Evolutionary conservation across 2,797 vertebrate genomes (phyloP), one percentile per base, ranked within the genome.

Genomic region (Chelon auratus): DNA sequence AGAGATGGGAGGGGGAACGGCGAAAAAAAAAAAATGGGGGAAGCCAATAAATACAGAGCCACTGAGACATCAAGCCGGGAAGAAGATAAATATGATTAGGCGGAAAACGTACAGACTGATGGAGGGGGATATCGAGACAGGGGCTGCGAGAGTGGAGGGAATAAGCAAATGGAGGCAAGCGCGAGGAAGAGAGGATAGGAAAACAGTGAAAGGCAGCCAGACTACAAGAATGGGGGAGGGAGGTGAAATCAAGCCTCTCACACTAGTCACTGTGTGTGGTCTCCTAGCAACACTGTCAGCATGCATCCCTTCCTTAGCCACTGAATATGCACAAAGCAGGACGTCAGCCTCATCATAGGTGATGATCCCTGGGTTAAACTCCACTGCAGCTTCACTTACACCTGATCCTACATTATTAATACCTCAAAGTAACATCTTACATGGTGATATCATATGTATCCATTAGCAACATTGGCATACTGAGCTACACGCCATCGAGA

Each of bases 211-310:
- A 91, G 85, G 89, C 77, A 88, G 81, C 69, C 72, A 87, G 90
- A 84, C 90, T 81, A 86, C 76, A 78, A 82, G 88, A 87, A 93
- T 93, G 94, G 92, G 92, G 92, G 91, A 92, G 93, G 92, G 93
- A 91, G 92, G 90, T 91, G 92, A 92, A 93, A 92, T 88, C 91
- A 85, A 91, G 92, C 92, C 92, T 90, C 93, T 92, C 92, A 92
- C 93, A 94, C 92, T 90, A 88, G 91, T 92, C 91, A 89, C 93
- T 93, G 93, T 93, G 93, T 95, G 94, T 93, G 94, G 95, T 95
- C 94, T 94, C 95, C 94, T 95, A 95, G 95, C 95, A 95, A 95
- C 95, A 93, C 93, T 93, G 93, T 92, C 91, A 88, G 90, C 91
- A 84, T 80, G 91, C 91, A 93, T 93, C 90, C 90, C 86, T 78